These are phyloP conservation scores for Muntiacus reevesi DNA, from an alignment of 2,113 vertebrate genomes.

Conservation along the genomic window DNA sequence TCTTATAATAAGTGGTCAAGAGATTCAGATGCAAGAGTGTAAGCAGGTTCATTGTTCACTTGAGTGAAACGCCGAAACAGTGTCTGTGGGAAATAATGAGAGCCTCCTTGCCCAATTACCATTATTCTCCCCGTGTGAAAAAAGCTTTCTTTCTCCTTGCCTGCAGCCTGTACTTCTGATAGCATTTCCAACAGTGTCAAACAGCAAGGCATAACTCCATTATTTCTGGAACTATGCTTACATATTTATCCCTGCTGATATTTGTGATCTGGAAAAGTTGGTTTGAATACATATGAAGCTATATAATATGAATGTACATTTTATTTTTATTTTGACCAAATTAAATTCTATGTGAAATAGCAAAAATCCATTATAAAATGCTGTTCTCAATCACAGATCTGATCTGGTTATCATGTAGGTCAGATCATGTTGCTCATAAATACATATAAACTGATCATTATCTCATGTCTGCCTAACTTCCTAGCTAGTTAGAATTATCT, in stretches of 20 bases:
- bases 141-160: conserved; percentile 27
- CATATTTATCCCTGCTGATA: conserved; percentile 50
- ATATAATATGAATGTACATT: not conserved
- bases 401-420: not conserved
- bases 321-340: not conserved
- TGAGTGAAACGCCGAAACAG: not conserved
- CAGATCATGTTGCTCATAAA: not conserved
- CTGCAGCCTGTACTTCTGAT: not conserved
- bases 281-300: conserved; percentile 37
- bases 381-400: not conserved
- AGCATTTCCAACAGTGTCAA: conserved; percentile 28
- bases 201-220: conserved; percentile 59
- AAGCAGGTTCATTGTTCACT: not conserved
- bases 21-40: not conserved
- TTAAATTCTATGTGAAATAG: not conserved
- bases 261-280: conserved; percentile 9
- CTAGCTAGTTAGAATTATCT: not conserved
- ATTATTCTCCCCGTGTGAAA: conserved; percentile 29
- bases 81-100: conserved; percentile 16
- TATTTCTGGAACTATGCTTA: conserved; percentile 38
- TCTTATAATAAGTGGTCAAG: not conserved
- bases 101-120: conserved; percentile 35
- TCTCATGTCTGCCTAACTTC: not conserved
- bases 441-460: not conserved
- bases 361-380: not conserved